These are phyloP conservation scores for Paratrypauchen microcephalus DNA, from an alignment of 2,797 vertebrate genomes.

Conservation along the genomic window DNA sequence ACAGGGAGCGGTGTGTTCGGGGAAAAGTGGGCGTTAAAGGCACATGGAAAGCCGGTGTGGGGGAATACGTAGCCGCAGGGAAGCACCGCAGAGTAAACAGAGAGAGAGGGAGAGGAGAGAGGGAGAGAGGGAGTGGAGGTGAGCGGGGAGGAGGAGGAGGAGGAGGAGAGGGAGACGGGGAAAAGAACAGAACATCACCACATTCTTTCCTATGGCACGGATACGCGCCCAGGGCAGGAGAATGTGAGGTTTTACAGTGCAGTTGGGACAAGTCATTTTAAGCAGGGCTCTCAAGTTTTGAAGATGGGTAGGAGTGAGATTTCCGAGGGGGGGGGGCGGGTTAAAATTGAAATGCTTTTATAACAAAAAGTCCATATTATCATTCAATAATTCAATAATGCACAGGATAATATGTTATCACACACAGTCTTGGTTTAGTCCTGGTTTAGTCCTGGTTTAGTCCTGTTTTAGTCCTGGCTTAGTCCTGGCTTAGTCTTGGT, in stretches of 20 bases:
- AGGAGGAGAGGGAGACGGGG: neutral
- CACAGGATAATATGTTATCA: too few relatives aligned
- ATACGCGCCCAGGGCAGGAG: neutral
- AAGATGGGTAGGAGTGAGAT: too few relatives aligned
- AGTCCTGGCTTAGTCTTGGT: too few relatives aligned
- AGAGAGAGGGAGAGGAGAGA: neutral
- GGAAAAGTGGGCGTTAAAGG: constrained; percentile 55
- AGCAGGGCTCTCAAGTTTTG: too few relatives aligned
- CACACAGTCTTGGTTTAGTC: too few relatives aligned
- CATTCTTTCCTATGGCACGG: constrained; percentile 3
- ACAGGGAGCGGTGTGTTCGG: constrained; percentile 41
- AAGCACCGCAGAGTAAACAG: neutral
- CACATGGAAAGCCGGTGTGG: constrained; percentile 49
- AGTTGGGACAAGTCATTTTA: neutral
- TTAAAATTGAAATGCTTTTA: too few relatives aligned
- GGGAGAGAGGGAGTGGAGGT: neutral
- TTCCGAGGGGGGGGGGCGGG: too few relatives aligned
- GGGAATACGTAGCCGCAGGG: constrained; percentile 8
- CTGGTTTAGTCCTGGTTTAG: too few relatives aligned
- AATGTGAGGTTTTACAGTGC: neutral
- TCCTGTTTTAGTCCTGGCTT: too few relatives aligned
- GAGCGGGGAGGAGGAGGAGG: too few relatives aligned
- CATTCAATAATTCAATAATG: too few relatives aligned
- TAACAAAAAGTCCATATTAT: too few relatives aligned
- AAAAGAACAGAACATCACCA: neutral